Evolutionary conservation across 2,113 vertebrate species (phyloP).

Genomic region (Nothobranchius furzeri): DNA sequence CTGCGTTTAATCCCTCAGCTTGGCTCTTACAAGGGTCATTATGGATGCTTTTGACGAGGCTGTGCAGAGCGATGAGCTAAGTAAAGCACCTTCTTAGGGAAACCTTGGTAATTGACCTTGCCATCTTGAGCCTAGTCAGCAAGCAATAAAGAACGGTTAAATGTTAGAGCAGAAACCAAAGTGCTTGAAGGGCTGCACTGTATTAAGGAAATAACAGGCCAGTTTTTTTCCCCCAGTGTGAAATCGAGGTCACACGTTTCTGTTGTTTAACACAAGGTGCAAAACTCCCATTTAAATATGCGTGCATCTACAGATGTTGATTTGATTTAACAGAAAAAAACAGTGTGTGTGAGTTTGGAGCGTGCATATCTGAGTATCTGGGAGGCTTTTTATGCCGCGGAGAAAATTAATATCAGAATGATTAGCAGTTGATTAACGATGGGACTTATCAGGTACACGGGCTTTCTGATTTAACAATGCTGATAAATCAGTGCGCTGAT

Average conservation of each 20-base stretch:
- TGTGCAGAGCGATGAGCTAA: slow-evolving; percentile 68
- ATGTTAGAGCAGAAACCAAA: slow-evolving; percentile 75
- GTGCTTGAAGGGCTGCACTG: slow-evolving; percentile 77
- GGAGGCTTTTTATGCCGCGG: slow-evolving; percentile 45
- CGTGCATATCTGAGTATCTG: slow-evolving; percentile 28
- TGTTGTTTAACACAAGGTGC: slow-evolving; percentile 78
- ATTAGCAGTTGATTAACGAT: slow-evolving; percentile 70
- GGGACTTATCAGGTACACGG: slow-evolving; percentile 62
- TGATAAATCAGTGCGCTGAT: slow-evolving; percentile 64
- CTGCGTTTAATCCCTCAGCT: slow-evolving; percentile 47
- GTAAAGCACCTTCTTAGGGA: slow-evolving; percentile 66
- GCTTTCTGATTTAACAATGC: slow-evolving; percentile 64
- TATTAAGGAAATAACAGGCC: slow-evolving; percentile 79
- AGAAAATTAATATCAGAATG: slow-evolving; percentile 56
- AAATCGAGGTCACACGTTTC: slow-evolving; percentile 80
- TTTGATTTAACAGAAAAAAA: not conserved
- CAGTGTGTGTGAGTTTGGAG: slow-evolving; percentile 7
- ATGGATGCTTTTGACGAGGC: slow-evolving; percentile 62
- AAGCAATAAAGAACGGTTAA: slow-evolving; percentile 79
- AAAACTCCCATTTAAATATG: slow-evolving; percentile 61
- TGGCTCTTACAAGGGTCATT: slow-evolving; percentile 61
- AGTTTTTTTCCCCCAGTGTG: slow-evolving; percentile 80
- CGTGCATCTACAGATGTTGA: slow-evolving; percentile 12
- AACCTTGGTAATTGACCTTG: slow-evolving; percentile 79
- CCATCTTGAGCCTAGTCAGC: slow-evolving; percentile 72